Evolutionary conservation across 2,797 vertebrate genomes (phyloP), one percentile per base, ranked within the genome.

Genomic region (Gallinago nigripennis): DNA sequence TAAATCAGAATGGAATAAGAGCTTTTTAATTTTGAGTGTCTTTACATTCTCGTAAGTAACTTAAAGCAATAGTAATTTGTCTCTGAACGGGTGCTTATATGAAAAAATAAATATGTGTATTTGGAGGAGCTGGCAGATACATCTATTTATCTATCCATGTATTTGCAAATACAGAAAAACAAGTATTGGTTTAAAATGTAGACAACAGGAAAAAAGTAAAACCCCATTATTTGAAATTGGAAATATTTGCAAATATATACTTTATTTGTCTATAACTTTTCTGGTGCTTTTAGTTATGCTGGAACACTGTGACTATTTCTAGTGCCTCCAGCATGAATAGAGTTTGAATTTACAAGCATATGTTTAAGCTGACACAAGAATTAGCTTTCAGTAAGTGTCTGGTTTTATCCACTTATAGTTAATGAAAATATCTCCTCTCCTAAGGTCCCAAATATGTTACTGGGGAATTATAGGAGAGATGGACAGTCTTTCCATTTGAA

Each of bases 21-120:
- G 50, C 60, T 93, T 96, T 76, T 95, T 57, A 70, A 25, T 94
- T 97, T 88, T 92, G 70, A 89, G 92, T 75, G 64, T 56, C 43
- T 64, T 85, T 69, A 54, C 17, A 50, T 77, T 72, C 61, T 70
- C 5, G 3, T 63, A 57, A 94, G 72, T 90, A 68, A 88, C 65
- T 94, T 89, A 82, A 78, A 94, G 70, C 23, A 51, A 7, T 7
- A 31, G 43, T 46, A 43, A 9, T 70, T 69, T 88, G 37, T 95
- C 64, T 92, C 19, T 66, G 51, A 54, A 30, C 53, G 31, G 51
- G 68, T 94, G 83, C 85, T 91, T 90, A 64, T 90, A 57, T 70
- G 43, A 39, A 70, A 92, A 95, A 97, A 96, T 90, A 95, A 97
- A 85, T 50, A 80, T 15, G 13, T 72, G 2, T 65, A 63, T 69